Percentiles rank a stretch among this genome's conserved stretches.
These are phyloP conservation scores for Pelecanoides urinatrix DNA, from an alignment of 2,113 vertebrate genomes.

Conservation along the genomic window DNA sequence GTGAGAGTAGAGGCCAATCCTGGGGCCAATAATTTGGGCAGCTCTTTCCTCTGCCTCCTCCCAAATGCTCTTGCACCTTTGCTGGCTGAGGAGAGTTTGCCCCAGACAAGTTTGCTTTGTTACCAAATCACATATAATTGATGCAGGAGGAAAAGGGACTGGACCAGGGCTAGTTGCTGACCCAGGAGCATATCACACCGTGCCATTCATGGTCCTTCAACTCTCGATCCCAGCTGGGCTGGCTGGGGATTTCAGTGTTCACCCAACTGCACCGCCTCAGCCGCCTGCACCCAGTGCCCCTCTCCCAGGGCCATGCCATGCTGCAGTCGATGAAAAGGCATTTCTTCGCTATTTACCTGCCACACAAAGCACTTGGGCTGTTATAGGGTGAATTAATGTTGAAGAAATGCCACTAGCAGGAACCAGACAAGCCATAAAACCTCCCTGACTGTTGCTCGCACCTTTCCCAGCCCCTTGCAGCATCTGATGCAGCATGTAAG, in stretches of 20 bases:
- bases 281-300: rapidly evolving
- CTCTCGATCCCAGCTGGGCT: not conserved
- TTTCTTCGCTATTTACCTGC: not conserved
- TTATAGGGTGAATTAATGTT: not conserved
- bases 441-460: rapidly evolving
- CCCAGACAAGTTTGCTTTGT: not conserved
- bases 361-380: not conserved
- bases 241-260: not conserved
- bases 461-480: not conserved
- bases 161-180: not conserved
- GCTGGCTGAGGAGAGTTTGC: not conserved
- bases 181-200: not conserved
- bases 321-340: not conserved
- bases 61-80: not conserved
- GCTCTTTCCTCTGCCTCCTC: not conserved
- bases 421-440: not conserved
- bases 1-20: not conserved
- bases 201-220: not conserved
- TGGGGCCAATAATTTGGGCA: not conserved
- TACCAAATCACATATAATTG: not conserved
- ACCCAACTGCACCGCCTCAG: rapidly evolving
- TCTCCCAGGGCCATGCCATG: too few species aligned
- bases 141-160: not conserved
- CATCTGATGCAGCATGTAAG: rapidly evolving
- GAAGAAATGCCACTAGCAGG: not conserved